Evolutionary conservation across 2,888 invertebrate genomes (phyloP).

Genomic region (Malacosoma neustria): DNA sequence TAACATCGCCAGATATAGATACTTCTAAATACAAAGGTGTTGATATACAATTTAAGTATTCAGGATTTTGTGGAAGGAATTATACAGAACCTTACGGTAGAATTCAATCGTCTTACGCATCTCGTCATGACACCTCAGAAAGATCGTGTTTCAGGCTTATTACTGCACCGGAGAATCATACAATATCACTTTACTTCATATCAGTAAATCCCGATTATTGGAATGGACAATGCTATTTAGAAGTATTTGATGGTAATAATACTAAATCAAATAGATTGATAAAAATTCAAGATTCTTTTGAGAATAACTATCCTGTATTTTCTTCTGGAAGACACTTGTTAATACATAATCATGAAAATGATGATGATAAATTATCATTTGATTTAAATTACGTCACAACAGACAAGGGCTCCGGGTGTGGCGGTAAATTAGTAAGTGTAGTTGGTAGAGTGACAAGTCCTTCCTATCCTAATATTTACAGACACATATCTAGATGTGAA

Average conservation of each 20-base stretch:
- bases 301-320: slow-evolving; percentile 66
- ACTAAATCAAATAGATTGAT: slow-evolving; percentile 23
- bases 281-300: slow-evolving; percentile 23
- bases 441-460: slow-evolving; percentile 54
- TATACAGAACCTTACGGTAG: slow-evolving; percentile 82
- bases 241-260: slow-evolving; percentile 51
- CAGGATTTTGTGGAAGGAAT: slow-evolving; percentile 74
- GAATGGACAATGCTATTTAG: slow-evolving; percentile 39
- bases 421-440: slow-evolving; percentile 39
- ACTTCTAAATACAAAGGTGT: slow-evolving; percentile 72
- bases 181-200: slow-evolving; percentile 80
- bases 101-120: slow-evolving; percentile 52
- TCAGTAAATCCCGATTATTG: slow-evolving; percentile 25
- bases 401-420: slow-evolving; percentile 55
- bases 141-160: slow-evolving; percentile 79
- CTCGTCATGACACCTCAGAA: not conserved
- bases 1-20: slow-evolving; percentile 36
- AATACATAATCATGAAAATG: slow-evolving; percentile 55
- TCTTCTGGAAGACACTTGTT: slow-evolving; percentile 79
- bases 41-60: slow-evolving; percentile 74
- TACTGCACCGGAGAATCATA: slow-evolving; percentile 76
- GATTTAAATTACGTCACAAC: slow-evolving; percentile 48
- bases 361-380: slow-evolving; percentile 20
- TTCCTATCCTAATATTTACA: slow-evolving; percentile 46
- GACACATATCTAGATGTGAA: slow-evolving; percentile 39